phyloP scores from a whole-genome alignment of 2,888 invertebrate genomes.

The Mantis religiosa region DNA sequence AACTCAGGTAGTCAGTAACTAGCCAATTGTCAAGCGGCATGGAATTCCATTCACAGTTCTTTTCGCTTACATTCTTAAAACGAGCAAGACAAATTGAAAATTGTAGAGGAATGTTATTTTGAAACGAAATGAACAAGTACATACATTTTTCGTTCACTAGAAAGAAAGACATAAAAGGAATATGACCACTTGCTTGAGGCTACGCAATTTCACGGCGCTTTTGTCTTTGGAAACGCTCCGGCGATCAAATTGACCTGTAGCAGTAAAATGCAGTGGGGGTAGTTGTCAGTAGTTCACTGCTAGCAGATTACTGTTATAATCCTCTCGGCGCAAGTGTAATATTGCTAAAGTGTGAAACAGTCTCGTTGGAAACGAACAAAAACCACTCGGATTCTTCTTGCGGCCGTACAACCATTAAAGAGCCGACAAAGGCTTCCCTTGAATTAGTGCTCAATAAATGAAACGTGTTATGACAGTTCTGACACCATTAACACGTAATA shows the following conservation, averaged over 20 bases:
- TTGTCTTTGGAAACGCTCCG: background rate
- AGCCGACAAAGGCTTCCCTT: background rate
- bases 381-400: background rate
- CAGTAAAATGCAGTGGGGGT: background rate
- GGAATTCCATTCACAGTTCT: too few relatives aligned
- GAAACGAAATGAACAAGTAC: background rate
- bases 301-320: background rate
- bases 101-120: background rate
- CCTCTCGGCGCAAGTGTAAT: background rate
- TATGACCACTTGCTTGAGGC: background rate
- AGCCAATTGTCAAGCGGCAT: too few relatives aligned
- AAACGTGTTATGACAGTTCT: background rate
- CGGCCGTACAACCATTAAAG: background rate
- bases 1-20: too few relatives aligned
- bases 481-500: background rate
- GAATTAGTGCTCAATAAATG: background rate
- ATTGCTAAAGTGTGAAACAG: background rate
- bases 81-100: too few relatives aligned
- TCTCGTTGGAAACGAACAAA: background rate
- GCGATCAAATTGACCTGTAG: background rate
- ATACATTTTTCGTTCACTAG: background rate
- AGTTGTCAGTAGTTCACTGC: background rate
- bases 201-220: background rate
- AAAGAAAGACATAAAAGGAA: background rate
- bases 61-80: too few relatives aligned